Evolutionary conservation across 2,797 vertebrate species (phyloP), one percentile per base, ranked within the genome.

Genomic region (Pitangus sulphuratus): DNA sequence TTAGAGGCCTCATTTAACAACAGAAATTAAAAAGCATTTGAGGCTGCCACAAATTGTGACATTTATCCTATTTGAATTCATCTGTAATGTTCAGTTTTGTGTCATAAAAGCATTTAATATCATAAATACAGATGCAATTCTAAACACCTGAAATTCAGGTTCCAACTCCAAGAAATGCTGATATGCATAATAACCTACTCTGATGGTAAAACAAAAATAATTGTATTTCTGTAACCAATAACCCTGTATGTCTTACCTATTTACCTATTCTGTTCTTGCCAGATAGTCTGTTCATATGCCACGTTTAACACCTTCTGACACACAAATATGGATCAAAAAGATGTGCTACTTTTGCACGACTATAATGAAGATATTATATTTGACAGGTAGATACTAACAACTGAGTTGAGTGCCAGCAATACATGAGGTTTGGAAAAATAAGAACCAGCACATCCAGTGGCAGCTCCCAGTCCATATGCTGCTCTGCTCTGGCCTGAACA

Each of bases 121-220:
- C 11, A 47, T 8, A 69, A 92, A 65, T 4, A 40, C 8, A 33
- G 1, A 35, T 0, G 1, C 6, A 48, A 1, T 60, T 93, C 81
- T 26, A 80, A 83, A 65, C 0, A 2, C 5, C 76, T 62, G 35
- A 85, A 87, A 62, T 77, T 62, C 37, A 72, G 26, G 31, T n/a
- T 87, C 17, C 6, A 22, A n/a, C 33, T 72, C 22, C 42, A 75
- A 30, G 45, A 75, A 84, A 39, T 18, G 18, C 15, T 33, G 30
- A 48, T 3, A n/a, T 6, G 21, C 25, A 8, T 24, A 35, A 62
- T 11, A 39, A 33, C 15, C 39, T 62, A 14, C 37, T 11, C 0
- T 40, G 47, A 28, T 6, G 20, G 42, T 6, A 71, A 35, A 89
- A 11, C 11, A 69, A 31, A 95, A 83, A n/a, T 18, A 72, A 47